Conservation (phyloP, 30 jellyfish, hydroid and myxozoan genomes). For the Euphysa ruthae region DNA sequence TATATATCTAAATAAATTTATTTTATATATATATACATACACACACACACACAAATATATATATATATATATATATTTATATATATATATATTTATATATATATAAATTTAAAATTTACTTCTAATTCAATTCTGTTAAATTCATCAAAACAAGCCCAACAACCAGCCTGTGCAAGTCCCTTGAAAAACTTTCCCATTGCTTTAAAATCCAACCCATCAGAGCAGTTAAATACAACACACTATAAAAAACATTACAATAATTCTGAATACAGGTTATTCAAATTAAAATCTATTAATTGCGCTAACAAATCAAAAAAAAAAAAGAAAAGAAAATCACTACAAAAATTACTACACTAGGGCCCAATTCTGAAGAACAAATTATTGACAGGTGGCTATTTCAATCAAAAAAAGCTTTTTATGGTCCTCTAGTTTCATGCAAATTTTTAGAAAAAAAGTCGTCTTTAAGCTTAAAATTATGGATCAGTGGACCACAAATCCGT, state of each 20-base stretch:
- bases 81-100: background rate
- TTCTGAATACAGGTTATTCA: no score
- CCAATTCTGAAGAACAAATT: no score
- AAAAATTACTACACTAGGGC: no score
- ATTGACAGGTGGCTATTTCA: no score
- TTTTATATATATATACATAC: conserved; percentile 32
- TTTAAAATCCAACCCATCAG: conserved; percentile 86
- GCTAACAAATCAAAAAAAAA: no score
- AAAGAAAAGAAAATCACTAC: no score
- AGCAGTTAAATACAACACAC: conserved; percentile 92
- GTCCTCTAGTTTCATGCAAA: no score
- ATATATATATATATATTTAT: background rate
- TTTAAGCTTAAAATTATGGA: no score
- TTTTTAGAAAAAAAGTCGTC: no score
- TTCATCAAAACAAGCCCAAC: conserved; percentile 96
- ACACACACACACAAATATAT: background rate
- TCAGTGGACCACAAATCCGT: no score
- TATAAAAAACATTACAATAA: background rate
- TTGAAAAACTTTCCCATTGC: conserved; percentile 94
- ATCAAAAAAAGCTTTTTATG: no score
- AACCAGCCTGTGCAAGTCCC: conserved; percentile 95
- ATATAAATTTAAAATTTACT: conserved; percentile 20
- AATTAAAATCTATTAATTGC: no score
- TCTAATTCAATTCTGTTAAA: conserved; percentile 82
- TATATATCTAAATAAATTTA: conserved; percentile 92